Evolutionary conservation across 2,888 invertebrate species (phyloP).

Genomic region (Gnatocerus cornutus): DNA sequence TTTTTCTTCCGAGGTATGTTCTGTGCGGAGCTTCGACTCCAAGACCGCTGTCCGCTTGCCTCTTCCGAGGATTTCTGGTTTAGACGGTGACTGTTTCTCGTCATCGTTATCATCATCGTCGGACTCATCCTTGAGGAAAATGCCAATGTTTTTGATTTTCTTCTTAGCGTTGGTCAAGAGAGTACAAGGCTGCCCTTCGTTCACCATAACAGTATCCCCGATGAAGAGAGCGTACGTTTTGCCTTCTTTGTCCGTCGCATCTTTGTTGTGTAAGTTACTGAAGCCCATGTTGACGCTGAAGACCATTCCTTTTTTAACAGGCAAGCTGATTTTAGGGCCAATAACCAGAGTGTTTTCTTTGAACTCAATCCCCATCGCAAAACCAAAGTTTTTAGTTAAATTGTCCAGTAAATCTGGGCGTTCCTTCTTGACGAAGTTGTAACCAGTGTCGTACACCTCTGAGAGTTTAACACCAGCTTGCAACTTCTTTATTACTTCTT

Average conservation of each 20-base stretch:
- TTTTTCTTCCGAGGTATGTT: slow-evolving; percentile 97
- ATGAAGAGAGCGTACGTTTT: slow-evolving; percentile 95
- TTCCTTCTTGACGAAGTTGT: slow-evolving; percentile 88
- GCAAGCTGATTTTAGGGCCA: slow-evolving; percentile 88
- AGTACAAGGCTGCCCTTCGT: slow-evolving; percentile 87
- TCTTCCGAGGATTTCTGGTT: slow-evolving; percentile 79
- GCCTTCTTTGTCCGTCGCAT: slow-evolving; percentile 88
- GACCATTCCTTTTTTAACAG: slow-evolving; percentile 94
- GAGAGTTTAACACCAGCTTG: slow-evolving; percentile 88
- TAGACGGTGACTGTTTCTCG: slow-evolving; percentile 82
- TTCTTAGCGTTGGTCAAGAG: slow-evolving; percentile 94
- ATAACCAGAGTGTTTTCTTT: slow-evolving; percentile 95
- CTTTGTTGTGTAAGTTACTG: slow-evolving; percentile 86
- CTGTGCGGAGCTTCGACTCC: slow-evolving; percentile 93
- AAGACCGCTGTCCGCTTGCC: slow-evolving; percentile 93
- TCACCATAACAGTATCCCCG: slow-evolving; percentile 97
- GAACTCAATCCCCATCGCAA: slow-evolving; percentile 98
- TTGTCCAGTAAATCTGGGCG: slow-evolving; percentile 90
- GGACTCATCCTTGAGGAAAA: slow-evolving; percentile 93
- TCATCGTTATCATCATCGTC: slow-evolving; percentile 85
- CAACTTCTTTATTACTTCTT: slow-evolving; percentile 90
- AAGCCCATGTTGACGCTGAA: slow-evolving; percentile 97
- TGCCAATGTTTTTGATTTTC: slow-evolving; percentile 95
- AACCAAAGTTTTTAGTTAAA: slow-evolving; percentile 96
- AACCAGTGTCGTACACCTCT: slow-evolving; percentile 89